Percentiles rank a stretch among this genome's conserved stretches.
Conservation (phyloP, 2,888 invertebrate species). For the Apotomis betuletana region DNA sequence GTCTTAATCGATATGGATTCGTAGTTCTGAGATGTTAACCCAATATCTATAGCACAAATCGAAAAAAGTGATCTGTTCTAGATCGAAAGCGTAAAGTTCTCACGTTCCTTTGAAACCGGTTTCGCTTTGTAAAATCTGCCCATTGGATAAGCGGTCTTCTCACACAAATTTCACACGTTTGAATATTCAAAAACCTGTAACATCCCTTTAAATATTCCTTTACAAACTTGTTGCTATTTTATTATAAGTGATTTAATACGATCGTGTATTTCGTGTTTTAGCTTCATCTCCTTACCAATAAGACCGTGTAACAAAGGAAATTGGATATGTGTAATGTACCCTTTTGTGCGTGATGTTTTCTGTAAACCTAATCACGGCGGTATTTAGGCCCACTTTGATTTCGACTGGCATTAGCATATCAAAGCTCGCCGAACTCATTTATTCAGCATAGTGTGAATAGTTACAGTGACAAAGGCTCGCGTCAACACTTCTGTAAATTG, state of each 20-base stretch:
- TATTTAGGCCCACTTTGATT: constrained; percentile 40
- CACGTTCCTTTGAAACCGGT: constrained; percentile 39
- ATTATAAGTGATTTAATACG: constrained; percentile 12
- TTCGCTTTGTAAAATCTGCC: constrained; percentile 22
- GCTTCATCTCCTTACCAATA: constrained; percentile 9
- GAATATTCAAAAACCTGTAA: constrained; percentile 34
- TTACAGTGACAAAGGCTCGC: constrained; percentile 24
- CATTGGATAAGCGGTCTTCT: constrained; percentile 13
- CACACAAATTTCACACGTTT: constrained; percentile 21
- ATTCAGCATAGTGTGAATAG: constrained; percentile 32
- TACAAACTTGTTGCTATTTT: constrained; percentile 17
- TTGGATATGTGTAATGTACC: constrained; percentile 30
- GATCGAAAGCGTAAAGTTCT: constrained; percentile 32
- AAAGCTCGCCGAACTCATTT: constrained; percentile 43
- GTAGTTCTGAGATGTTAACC: background rate
- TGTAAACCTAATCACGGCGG: constrained; percentile 38
- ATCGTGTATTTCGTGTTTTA: constrained; percentile 17
- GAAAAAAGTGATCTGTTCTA: constrained; percentile 19
- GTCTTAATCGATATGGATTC: background rate
- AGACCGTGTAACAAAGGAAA: constrained; percentile 11
- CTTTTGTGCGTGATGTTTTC: constrained; percentile 21
- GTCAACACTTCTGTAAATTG: constrained; percentile 1
- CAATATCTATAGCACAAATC: constrained; percentile 4
- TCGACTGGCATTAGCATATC: constrained; percentile 45
- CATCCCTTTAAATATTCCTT: constrained; percentile 23